Conservation (phyloP, 2,113 vertebrate genomes). For the Chloroceryle aenea region DNA sequence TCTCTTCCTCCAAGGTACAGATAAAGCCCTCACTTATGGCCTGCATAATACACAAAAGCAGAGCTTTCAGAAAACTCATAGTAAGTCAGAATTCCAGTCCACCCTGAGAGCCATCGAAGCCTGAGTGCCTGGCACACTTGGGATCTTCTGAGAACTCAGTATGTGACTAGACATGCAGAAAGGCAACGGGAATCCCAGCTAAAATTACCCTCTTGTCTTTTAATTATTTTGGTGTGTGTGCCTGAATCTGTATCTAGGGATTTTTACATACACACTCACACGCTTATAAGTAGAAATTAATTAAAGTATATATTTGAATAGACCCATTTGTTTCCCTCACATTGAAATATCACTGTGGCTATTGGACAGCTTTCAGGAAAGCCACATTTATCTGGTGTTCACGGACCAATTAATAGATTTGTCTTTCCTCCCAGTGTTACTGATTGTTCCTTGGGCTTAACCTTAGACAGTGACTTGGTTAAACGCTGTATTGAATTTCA, state of each 20-base stretch:
- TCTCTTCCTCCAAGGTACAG: not conserved
- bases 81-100: not conserved
- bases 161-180: not conserved
- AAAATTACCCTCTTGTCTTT: not conserved
- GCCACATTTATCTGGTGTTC: not conserved
- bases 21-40: not conserved
- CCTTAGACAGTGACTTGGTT: conserved; percentile 59
- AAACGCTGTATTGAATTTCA: conserved; percentile 70
- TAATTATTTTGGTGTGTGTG: not conserved
- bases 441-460: conserved; percentile 57
- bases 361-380: conserved; percentile 21
- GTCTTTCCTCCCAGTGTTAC: not conserved
- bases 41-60: not conserved
- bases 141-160: not conserved
- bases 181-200: not conserved
- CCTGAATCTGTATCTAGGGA: not conserved
- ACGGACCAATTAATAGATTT: conserved; percentile 37
- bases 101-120: fast-evolving
- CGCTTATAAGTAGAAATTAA: not conserved
- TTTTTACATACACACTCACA: not conserved
- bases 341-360: not conserved
- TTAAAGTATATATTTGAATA: not conserved
- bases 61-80: not conserved
- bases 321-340: not conserved
- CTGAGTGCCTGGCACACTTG: not conserved